Conservation (phyloP, 2,888 invertebrate species). For the Epiblema foenella region DNA sequence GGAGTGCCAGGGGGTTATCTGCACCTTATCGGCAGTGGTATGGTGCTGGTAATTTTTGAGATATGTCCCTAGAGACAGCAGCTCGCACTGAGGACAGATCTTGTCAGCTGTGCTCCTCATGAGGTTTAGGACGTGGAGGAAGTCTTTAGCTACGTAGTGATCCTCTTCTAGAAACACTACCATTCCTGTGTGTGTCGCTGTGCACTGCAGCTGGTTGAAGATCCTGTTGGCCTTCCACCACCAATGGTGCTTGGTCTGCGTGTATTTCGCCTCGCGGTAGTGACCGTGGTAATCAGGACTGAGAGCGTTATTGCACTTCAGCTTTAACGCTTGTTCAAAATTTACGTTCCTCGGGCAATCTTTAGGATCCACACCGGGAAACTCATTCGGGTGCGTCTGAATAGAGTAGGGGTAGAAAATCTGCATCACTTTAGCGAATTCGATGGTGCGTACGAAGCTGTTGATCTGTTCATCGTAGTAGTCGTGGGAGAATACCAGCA, state of each 20-base stretch:
- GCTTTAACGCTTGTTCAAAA: constrained; percentile 90
- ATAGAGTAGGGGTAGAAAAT: constrained; percentile 99
- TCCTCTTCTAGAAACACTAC: constrained; percentile 96
- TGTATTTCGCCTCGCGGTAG: constrained; percentile 98
- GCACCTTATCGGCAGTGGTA: constrained; percentile 11
- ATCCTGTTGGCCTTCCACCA: constrained; percentile 99
- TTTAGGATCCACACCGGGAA: constrained; percentile 96
- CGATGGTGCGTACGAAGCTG: constrained; percentile 94
- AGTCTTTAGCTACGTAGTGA: constrained; percentile 96
- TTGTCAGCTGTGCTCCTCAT: constrained; percentile 90
- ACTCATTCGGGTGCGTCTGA: constrained; percentile 96
- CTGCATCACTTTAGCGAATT: constrained; percentile 98
- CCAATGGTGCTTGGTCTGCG: constrained; percentile 99
- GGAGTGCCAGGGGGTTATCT: constrained; percentile 97
- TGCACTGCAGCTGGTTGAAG: constrained; percentile 95
- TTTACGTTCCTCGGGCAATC: constrained; percentile 96
- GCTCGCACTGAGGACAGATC: constrained; percentile 91
- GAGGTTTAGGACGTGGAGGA: constrained; percentile 89
- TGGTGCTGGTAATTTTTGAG: constrained; percentile 16
- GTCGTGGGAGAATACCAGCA: constrained; percentile 98
- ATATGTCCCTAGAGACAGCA: constrained; percentile 15
- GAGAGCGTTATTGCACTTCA: constrained; percentile 95
- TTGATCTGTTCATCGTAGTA: constrained; percentile 97
- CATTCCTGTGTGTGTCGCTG: constrained; percentile 90
- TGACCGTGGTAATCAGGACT: constrained; percentile 98